These are phyloP conservation scores for Zygothrica quintamaculata DNA, from an alignment of 2,888 invertebrate genomes.

Conservation along the genomic window DNA sequence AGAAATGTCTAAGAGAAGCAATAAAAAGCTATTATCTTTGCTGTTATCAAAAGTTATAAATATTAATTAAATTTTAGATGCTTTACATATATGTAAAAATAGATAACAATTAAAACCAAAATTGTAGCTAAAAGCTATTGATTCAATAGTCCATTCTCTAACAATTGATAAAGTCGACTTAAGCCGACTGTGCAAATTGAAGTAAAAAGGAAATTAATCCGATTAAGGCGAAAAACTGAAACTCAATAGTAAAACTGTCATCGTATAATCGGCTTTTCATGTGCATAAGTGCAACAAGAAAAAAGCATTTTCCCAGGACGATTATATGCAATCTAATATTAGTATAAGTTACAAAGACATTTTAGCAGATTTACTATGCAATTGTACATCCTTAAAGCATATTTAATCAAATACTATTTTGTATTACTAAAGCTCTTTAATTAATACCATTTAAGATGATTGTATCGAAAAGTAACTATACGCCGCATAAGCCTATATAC, in stretches of 20 bases:
- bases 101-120: slow-evolving; percentile 19
- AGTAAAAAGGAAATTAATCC: slow-evolving; percentile 71
- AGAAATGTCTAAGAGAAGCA: too few species aligned
- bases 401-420: too few species aligned
- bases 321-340: slow-evolving; percentile 13
- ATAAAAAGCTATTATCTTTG: too few species aligned
- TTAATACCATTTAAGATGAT: slow-evolving; percentile 23
- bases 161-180: slow-evolving; percentile 51
- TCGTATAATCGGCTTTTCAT: slow-evolving; percentile 71
- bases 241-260: slow-evolving; percentile 68
- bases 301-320: slow-evolving; percentile 12
- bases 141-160: slow-evolving; percentile 43
- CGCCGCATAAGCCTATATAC: slow-evolving; percentile 11
- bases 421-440: slow-evolving; percentile 12
- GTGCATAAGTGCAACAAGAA: slow-evolving; percentile 62
- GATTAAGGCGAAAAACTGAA: slow-evolving; percentile 55
- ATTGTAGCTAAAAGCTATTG: slow-evolving; percentile 51
- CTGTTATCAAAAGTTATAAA: too few species aligned
- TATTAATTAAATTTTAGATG: too few species aligned
- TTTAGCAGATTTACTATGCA: neutral
- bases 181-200: slow-evolving; percentile 68
- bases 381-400: neutral
- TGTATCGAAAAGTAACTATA: slow-evolving; percentile 22
- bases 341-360: neutral
- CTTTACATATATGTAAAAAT: too few species aligned